These are phyloP conservation scores for Penaeus japonicus DNA, from an alignment of 1,140 invertebrate species.

Conservation along the genomic window DNA sequence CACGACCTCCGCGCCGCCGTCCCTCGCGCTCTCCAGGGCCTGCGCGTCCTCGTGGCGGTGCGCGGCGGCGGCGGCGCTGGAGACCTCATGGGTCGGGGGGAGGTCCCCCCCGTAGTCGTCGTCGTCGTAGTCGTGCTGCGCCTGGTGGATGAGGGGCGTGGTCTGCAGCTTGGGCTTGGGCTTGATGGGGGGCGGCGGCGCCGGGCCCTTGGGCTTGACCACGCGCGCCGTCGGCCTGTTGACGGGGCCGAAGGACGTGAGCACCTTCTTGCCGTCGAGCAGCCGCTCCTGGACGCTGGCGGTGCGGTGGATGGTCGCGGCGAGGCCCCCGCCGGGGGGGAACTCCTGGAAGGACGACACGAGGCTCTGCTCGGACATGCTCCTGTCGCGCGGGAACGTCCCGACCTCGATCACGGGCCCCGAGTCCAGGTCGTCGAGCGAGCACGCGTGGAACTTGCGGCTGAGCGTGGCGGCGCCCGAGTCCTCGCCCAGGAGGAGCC, in stretches of 20 bases:
- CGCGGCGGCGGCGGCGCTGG: no score
- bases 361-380: constrained; percentile 51
- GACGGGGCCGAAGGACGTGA: constrained; percentile 45
- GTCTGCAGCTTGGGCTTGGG: background rate
- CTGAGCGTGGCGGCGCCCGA: constrained; percentile 38
- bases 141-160: background rate
- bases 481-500: constrained; percentile 8
- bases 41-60: no score
- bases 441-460: constrained; percentile 55
- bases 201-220: constrained; percentile 39
- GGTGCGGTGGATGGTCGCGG: background rate
- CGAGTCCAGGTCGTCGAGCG: constrained; percentile 47
- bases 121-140: no score
- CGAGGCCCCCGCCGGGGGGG: background rate
- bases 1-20: no score
- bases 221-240: constrained; percentile 8
- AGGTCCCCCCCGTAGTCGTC: background rate
- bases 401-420: constrained; percentile 54
- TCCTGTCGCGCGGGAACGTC: constrained; percentile 23
- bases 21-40: no score
- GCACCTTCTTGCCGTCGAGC: constrained; percentile 36
- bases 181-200: constrained; percentile 46
- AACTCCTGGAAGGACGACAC: constrained; percentile 16
- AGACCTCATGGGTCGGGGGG: no score
- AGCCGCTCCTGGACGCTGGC: constrained; percentile 23